A percentile compares a stretch with the other conserved stretches of the same genome.
Conservation (phyloP, 2,113 vertebrate species). For the Arvicanthis niloticus region DNA sequence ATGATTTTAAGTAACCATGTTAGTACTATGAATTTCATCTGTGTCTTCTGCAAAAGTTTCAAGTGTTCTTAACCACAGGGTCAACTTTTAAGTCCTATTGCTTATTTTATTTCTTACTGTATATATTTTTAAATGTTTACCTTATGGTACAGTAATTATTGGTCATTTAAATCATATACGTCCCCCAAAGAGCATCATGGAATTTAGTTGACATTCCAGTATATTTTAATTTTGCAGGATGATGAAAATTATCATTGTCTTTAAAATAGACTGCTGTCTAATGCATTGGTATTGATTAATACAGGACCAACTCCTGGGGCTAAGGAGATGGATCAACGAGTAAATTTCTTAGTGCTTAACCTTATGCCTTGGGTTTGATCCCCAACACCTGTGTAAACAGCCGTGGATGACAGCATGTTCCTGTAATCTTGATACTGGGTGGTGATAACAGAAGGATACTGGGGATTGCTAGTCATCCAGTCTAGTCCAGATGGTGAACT, state of each 20-base stretch:
- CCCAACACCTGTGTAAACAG: not conserved
- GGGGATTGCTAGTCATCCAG: not conserved
- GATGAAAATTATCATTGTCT: not conserved
- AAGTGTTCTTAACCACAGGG: not conserved
- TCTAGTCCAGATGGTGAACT: too few species aligned
- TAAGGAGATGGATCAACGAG: not conserved
- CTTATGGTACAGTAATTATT: not conserved
- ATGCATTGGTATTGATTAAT: not conserved
- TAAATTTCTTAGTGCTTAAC: not conserved
- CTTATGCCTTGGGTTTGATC: not conserved
- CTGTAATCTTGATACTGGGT: too few species aligned
- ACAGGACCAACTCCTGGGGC: not conserved
- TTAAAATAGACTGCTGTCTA: not conserved
- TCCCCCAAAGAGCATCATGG: not conserved
- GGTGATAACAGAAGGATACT: not conserved
- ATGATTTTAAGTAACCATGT: not conserved
- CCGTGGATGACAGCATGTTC: not conserved
- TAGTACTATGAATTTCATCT: not conserved
- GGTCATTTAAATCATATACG: not conserved
- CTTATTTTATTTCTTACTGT: not conserved
- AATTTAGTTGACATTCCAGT: not conserved
- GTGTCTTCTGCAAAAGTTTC: not conserved
- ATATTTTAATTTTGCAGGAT: not conserved
- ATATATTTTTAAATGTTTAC: not conserved
- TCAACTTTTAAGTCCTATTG: not conserved